Evolutionary conservation across 1,140 invertebrate species (phyloP).

Genomic region (Hyphantria cunea): DNA sequence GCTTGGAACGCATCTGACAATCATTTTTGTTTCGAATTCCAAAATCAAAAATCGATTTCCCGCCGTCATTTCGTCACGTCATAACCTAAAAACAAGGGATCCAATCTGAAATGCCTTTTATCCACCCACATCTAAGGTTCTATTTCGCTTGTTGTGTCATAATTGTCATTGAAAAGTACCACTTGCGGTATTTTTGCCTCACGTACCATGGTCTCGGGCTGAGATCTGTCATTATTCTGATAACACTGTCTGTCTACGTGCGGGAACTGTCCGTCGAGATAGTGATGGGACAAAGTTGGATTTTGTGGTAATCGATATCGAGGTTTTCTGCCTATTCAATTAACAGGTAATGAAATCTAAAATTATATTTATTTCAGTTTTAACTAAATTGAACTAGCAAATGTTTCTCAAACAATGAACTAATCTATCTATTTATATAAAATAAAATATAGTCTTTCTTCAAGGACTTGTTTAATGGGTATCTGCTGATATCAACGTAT

Average conservation of each 20-base stretch:
- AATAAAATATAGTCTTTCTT: too few relatives aligned
- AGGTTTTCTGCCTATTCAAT: slow-evolving; percentile 4
- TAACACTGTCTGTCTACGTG: slow-evolving; percentile 69
- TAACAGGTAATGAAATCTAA: neutral
- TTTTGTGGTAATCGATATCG: slow-evolving; percentile 40
- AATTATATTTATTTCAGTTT: too few relatives aligned
- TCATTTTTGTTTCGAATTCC: slow-evolving; percentile 20
- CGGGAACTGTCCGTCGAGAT: slow-evolving; percentile 48
- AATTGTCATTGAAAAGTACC: slow-evolving; percentile 32
- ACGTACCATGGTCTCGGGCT: slow-evolving; percentile 53
- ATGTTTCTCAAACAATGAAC: too few relatives aligned
- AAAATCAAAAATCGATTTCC: slow-evolving; percentile 38
- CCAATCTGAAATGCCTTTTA: neutral
- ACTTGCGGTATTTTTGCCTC: slow-evolving; percentile 63
- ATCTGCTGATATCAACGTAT: too few relatives aligned
- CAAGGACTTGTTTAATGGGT: too few relatives aligned
- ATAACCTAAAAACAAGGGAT: slow-evolving; percentile 13
- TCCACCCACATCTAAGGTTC: slow-evolving; percentile 8
- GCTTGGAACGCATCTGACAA: slow-evolving; percentile 1
- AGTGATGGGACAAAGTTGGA: slow-evolving; percentile 39
- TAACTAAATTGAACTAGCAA: too few relatives aligned
- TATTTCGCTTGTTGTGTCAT: slow-evolving; percentile 15
- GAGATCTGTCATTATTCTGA: slow-evolving; percentile 78
- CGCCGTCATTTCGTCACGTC: slow-evolving; percentile 28
- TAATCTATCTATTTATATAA: too few relatives aligned